Evolutionary conservation across 2,888 invertebrate species (phyloP).

Genomic region (Euphydryas editha): DNA sequence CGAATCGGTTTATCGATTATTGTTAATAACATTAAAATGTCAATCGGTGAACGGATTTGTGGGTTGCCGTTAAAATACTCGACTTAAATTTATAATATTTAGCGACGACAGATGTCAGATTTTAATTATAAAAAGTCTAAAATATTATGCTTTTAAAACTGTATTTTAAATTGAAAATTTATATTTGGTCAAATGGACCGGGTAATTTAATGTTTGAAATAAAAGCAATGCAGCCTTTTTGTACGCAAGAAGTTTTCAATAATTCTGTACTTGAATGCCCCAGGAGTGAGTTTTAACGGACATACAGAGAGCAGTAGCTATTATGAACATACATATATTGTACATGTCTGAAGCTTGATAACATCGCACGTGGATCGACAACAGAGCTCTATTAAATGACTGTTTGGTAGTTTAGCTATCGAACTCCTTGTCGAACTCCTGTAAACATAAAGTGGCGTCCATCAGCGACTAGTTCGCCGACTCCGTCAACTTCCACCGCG

Average conservation of each 20-base stretch:
- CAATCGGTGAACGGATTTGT: background rate
- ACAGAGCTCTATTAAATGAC: background rate
- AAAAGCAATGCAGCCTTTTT: too few species aligned
- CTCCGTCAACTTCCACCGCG: slow-evolving; percentile 6
- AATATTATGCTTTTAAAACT: too few species aligned
- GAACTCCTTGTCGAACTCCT: background rate
- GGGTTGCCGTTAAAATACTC: background rate
- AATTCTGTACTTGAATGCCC: too few species aligned
- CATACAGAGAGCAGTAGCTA: too few species aligned
- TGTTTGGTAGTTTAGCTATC: slow-evolving; percentile 9
- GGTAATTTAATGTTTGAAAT: too few species aligned
- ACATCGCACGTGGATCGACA: background rate
- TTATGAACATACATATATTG: too few species aligned
- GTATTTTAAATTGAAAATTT: too few species aligned
- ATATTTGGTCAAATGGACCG: too few species aligned
- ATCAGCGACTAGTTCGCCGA: slow-evolving; percentile 2
- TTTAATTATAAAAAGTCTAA: too few species aligned
- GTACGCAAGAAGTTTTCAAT: too few species aligned
- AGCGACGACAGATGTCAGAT: background rate
- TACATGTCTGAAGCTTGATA: background rate
- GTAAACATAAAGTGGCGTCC: slow-evolving; percentile 6
- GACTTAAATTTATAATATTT: background rate
- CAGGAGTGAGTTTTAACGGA: too few species aligned
- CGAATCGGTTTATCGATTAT: slow-evolving; percentile 29
- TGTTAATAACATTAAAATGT: slow-evolving; percentile 20